Evolutionary conservation across 2,797 vertebrate species (phyloP), one percentile per base, ranked within the genome.

Genomic region (Protonibea diacanthus): DNA sequence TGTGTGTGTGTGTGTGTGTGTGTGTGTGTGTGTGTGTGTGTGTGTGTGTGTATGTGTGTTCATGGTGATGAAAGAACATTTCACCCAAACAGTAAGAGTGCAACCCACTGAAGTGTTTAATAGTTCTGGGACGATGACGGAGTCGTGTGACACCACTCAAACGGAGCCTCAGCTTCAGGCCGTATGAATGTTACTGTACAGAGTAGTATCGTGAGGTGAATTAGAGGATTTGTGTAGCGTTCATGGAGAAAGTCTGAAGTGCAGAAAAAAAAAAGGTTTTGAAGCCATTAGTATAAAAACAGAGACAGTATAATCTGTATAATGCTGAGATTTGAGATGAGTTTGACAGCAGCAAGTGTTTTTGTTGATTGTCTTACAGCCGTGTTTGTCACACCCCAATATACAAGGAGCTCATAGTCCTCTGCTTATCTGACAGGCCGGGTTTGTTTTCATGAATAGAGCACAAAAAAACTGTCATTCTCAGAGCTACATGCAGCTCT

Each of bases 191-290:
- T 38, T 71, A 38, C 73, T 55, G 25, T 45, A 17, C 52, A 48
- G 42, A 40, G 29, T 14, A 4, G 3, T 9, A 8, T 48, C 48
- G 44, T 12, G 44, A 71, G 10, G 15, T 51, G 4, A 57, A 33
- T 44, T 14, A 7, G 15, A 61, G 11, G 48, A 64, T 76, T 27
- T 62, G 20, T 68, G 25, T 10, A 13, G 48, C 55, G 51, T 76
- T 56, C 6, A 14, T 56, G 25, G 40, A 44, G 38, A 94, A 91
- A 92, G 92, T 93, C 90, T 93, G 92, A 92, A 94, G 89, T 88
- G 91, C 92, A 95, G 76, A 86, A 92, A 94, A 94, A 95, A 77
- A 86, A 92, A 94, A 94, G 92, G 90, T 86, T 84, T 77, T 53
- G 79, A 80, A 81, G 1, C 61, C 74, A 87, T 88, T 86, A 89